Base-by-base conservation (phyloP, 92 coral and sea anemone species). In the Siderastrea siderea region DNA sequence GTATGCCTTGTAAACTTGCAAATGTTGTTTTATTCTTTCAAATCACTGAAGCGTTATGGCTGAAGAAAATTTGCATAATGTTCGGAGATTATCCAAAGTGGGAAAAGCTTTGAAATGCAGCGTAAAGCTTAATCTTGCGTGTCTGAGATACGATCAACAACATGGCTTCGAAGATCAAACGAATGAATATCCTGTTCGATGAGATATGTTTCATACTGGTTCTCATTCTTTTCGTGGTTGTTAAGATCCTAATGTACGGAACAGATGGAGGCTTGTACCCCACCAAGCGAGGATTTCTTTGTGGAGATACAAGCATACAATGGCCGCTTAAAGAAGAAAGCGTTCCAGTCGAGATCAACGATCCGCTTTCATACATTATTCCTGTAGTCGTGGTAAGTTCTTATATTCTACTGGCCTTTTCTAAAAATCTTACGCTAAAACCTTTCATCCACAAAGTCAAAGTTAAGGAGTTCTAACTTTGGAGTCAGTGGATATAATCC, bases 201-300 rank as follows among this genome's bases (percentile, higher is more conserved):
- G 17, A 49, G 11, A 17, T 79, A 16, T 79, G 83, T 64, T 79
- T 79, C 16, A 16, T 48, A 3, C 1, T 64, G 68, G 72, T 79
- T 17, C 46, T 79, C 1, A 44, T 26, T 12, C n/a, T 62, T 64
- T 79, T 48, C 19, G 9, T 79, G 1, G 83, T 64, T 7, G n/a
- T 19, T 15, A 17, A 79, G 19, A 64, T 48, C 47, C 43, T 49
- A 13, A 12, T 63, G 1, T 79, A 79, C 17, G 78, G 78, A 7
- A 68, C 77, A 0, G 54, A 38, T n/a, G 55, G 54, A 19, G 77
- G 77, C 7, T n/a, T 81, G 53, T 81, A 71, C 67, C 93, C 93
- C 0, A 55, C 62, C 61, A 78, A 90, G 53, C 79, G 74, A 55
- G 90, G 86, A 48, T 90, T 90, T 82, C 53, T 90, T 50, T 90